Percentiles rank a stretch among this genome's conserved stretches.
These are phyloP conservation scores for Plodia interpunctella DNA, from an alignment of 1,140 invertebrate genomes.

Conservation along the genomic window DNA sequence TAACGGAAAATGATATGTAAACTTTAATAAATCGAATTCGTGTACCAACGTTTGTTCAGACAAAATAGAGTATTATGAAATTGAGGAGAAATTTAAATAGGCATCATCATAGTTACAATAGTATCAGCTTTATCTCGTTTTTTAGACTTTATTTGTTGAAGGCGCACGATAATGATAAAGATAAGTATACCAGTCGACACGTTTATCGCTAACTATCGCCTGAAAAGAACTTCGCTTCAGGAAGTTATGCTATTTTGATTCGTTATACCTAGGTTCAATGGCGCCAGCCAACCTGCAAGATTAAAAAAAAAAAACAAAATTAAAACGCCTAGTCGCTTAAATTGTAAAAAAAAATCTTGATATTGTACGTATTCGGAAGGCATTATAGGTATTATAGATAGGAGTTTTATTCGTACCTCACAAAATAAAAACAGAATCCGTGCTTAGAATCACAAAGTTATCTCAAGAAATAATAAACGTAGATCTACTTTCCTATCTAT, in stretches of 20 bases:
- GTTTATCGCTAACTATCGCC: conserved; percentile 59
- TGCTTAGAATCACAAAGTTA: too few relatives aligned
- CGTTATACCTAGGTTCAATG: conserved; percentile 15
- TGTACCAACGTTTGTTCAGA: too few relatives aligned
- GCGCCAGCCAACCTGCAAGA: too few relatives aligned
- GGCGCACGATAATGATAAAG: conserved; percentile 65
- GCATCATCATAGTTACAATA: conserved; percentile 25
- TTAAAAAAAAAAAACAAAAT: too few relatives aligned
- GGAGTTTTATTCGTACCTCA: too few relatives aligned
- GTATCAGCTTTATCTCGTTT: conserved; percentile 61
- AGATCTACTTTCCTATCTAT: too few relatives aligned
- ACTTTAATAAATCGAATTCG: too few relatives aligned
- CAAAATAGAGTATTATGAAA: neutral
- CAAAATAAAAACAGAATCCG: too few relatives aligned
- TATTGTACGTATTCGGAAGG: neutral
- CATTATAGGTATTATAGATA: too few relatives aligned
- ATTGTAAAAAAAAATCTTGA: neutral
- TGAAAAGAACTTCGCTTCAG: conserved; percentile 46
- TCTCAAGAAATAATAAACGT: too few relatives aligned
- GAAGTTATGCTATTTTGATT: conserved; percentile 42
- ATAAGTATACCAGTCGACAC: conserved; percentile 62
- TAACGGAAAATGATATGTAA: too few relatives aligned
- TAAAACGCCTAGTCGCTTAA: too few relatives aligned
- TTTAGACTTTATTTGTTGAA: conserved; percentile 69
- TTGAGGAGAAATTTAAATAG: neutral